A percentile compares a stretch with the other conserved stretches of the same genome.
These are phyloP conservation scores for Stramonita haemastoma DNA, from an alignment of 2,888 invertebrate species.

Conservation along the genomic window DNA sequence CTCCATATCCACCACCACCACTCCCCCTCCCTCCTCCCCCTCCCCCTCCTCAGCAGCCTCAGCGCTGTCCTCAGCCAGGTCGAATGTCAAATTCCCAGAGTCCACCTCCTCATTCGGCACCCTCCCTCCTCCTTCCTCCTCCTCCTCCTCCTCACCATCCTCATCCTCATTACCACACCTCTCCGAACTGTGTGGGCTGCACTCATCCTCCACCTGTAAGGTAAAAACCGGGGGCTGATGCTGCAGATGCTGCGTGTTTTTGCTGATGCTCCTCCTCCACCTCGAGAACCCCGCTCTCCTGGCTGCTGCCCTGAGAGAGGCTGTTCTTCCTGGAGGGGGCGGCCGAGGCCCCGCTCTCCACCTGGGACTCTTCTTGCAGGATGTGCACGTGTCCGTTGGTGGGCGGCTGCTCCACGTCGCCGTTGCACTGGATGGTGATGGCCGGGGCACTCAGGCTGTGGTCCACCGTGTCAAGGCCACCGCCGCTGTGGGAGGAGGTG, in stretches of 20 bases:
- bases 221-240: too few species aligned
- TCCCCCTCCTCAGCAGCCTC: neutral
- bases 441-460: neutral
- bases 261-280: neutral
- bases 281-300: neutral
- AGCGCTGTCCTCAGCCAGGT: neutral
- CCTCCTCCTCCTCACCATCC: neutral
- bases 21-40: neutral
- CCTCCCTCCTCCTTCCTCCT: neutral
- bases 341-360: neutral
- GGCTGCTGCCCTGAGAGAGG: neutral
- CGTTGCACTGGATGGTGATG: neutral
- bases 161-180: neutral
- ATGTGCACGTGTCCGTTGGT: conserved; percentile 3
- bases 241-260: too few species aligned
- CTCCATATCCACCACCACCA: neutral
- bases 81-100: neutral
- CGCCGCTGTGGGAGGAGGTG: neutral
- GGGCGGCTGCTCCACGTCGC: conserved; percentile 1
- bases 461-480: neutral
- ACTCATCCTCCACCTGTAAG: neutral
- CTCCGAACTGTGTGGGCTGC: neutral
- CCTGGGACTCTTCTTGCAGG: neutral
- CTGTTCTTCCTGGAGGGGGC: neutral
- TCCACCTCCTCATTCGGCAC: neutral